These are phyloP conservation scores for Rhodinocichla rosea DNA, from an alignment of 2,113 vertebrate genomes.

Conservation along the genomic window DNA sequence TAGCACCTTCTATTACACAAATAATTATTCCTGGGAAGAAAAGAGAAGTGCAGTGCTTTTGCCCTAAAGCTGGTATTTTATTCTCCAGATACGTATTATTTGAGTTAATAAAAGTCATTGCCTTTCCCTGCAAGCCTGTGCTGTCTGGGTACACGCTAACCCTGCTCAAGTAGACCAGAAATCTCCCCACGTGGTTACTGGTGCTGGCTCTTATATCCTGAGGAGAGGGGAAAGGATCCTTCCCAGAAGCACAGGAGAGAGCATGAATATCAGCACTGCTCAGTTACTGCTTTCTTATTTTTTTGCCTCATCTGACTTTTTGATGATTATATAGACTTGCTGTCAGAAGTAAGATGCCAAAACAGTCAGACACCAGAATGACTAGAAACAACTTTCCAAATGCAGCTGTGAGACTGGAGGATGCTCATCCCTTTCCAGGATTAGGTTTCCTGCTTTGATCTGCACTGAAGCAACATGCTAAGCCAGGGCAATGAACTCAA, in stretches of 20 bases:
- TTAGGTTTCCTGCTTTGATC: neutral
- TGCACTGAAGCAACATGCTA: neutral
- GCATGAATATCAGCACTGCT: neutral
- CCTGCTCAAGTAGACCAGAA: neutral
- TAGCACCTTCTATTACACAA: neutral
- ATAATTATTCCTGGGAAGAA: neutral
- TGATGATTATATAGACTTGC: neutral
- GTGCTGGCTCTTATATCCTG: neutral
- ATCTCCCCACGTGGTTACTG: neutral
- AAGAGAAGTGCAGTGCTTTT: neutral
- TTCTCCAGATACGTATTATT: neutral
- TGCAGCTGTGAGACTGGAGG: neutral
- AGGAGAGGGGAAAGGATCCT: neutral
- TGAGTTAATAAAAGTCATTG: neutral
- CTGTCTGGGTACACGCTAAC: neutral
- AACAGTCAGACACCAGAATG: neutral
- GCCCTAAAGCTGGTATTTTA: neutral
- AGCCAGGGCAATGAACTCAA: neutral
- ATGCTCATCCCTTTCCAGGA: neutral
- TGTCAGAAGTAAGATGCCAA: neutral
- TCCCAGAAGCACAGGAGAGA: neutral
- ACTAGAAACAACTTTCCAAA: neutral
- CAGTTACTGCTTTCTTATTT: neutral
- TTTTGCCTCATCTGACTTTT: neutral
- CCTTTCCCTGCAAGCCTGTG: neutral